Evolutionary conservation across 2,888 invertebrate genomes (phyloP), one percentile per base, ranked within the genome.

Genomic region (Adineta ricciae): DNA sequence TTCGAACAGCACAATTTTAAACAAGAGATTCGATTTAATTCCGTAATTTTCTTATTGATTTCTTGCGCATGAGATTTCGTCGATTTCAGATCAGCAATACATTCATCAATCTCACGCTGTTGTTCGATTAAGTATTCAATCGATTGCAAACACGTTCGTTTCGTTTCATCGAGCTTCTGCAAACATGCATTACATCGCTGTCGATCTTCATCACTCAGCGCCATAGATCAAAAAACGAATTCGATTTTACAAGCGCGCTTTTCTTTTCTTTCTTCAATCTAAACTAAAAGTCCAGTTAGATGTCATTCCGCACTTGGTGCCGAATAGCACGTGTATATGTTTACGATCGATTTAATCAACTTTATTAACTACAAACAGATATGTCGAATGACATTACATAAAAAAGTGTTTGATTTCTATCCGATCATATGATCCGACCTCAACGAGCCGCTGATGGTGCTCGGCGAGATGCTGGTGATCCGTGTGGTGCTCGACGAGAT

Each of bases 61-160:
- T 16, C 41, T 78, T 78, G 41, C n/a, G 78, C 78, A 78, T 78
- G 38, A 9, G 14, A 9, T 78, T 78, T 78, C 2, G 41, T 78
- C n/a, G 11, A 38, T 24, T 78, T 38, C n/a, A 78, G 14, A 41
- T 78, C n/a, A 41, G 41, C 24, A n/a, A 78, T 78, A 78, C 78
- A 78, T 78, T 78, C 78, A 78, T 78, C 78, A 2, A 78, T 78
- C 24, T 78, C 78, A 41, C n/a, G 41, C n/a, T 78, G 78, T 78
- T 78, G 78, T n/a, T 78, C 41, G 14, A 78, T 41, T 11, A 78
- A n/a, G 41, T 41, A 41, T 78, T 78, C 41, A 78, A 78, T 78
- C 1, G 41, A 41, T 78, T 78, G 38, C n/a, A 78, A n/a, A 78
- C 78, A 78, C 2, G 14, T 2, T 24, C 24, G 14, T 41, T 78